Base-by-base conservation (phyloP, 2,797 vertebrate species). In the Gymnoscopelus braueri region DNA sequence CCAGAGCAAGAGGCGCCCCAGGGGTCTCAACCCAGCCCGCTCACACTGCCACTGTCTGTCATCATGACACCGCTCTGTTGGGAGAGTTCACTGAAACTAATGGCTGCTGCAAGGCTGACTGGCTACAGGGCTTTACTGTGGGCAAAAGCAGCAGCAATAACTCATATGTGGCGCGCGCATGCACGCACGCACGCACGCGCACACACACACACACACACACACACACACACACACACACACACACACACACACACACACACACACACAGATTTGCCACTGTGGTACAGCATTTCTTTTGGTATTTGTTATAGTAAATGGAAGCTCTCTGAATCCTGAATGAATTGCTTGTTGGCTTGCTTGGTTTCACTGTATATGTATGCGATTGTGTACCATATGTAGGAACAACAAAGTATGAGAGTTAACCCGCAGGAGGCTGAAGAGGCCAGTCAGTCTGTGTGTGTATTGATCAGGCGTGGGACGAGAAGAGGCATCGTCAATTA, bases 401-500 rank as follows among this genome's bases (percentile, higher is more conserved):
- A 44, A 2, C 39, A 9, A 44, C 39, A 44, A 1, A 55, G 57
- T 29, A 65, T 23, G 50, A 65, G 19, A 56, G 15, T 48, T 3
- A 13, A 23, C 14, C 24, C 51, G 8, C 26, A 35, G 39, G 39
- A 67, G 19, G 66, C 29, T 54, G 26, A 60, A 10, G 13, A 15
- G 81, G 82, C 82, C 80, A 81, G 71, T 83, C 75, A 75, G 63
- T 75, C 51, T 60, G 57, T 61, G 68, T 71, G 72, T 61, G 64
- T 86, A 89, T 89, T 67, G 84, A 88, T 87, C 75, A 60, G 55
- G 26, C 52, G 5, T 53, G 69, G 59, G 69, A 82, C 57, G 63
- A 68, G 60, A 60, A 50, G 10, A 13, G 65, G 77, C 60, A 72
- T 71, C 71, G 82, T 82, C 77, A 84, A 83, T 78, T 75, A 81